Base-by-base conservation (phyloP, 2,113 vertebrate genomes). In the Pelvicachromis taeniatus region DNA sequence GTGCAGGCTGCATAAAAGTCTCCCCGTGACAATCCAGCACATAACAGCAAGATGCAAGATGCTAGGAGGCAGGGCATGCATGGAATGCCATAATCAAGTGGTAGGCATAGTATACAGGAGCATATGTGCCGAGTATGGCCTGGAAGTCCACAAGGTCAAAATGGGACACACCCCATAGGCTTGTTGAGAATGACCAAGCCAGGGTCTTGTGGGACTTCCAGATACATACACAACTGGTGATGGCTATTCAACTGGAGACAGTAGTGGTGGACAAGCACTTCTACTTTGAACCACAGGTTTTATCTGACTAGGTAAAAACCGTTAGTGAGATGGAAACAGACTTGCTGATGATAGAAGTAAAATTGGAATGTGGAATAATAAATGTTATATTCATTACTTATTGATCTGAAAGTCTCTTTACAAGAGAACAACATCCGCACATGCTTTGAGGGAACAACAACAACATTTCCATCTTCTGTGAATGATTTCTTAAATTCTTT, bases 281-380 rank as follows among this genome's bases (percentile, higher is more conserved):
- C 77, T 77, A 48, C 56, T 73, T 75, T n/a, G 4, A 82, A 78
- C 77, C 35, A 4, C 3, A 13, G 2, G 56, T 78, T 83, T 80
- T 8, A 7, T 75, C 75, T 52, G 77, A 38, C 73, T 10, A 21
- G 53, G 11, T 84, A 52, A 84, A 80, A 14, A 3, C 33, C 16
- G 6, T 75, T 40, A 77, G 13, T 83, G 75, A 87, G 65, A 82
- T 38, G 12, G 23, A 87, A 42, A 80, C 56, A 82, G 65, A 81
- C 81, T 75, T 21, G 23, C 38, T 80, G 78, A 85, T 83, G 80
- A 79, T 14, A 50, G 73, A 85, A 35, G 73, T 75, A 79, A 89
- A 91, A 81, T 65, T 65, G 40, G 55, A 88, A 84, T 55, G 75
- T 82, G 55, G 77, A 77, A 38, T 75, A 54, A 83, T 84, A 81